A percentile compares a stretch with the other conserved stretches of the same genome.
Conservation (phyloP, 2,888 invertebrate species). For the Hirtodrosophila duncani region DNA sequence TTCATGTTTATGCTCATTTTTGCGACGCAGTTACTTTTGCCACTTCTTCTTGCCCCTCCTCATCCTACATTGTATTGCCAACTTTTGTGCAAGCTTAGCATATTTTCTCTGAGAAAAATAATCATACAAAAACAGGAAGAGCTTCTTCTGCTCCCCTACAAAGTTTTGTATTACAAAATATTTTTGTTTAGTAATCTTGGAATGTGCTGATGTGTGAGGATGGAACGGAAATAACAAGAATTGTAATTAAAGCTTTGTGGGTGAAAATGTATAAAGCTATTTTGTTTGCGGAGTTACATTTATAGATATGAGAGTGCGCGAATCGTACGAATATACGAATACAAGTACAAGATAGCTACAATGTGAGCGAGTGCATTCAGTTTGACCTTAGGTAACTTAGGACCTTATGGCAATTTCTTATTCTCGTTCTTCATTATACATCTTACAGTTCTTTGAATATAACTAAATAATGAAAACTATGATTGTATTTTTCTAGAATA, state of each 20-base stretch:
- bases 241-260: slow-evolving; percentile 52
- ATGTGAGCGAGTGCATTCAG: too few species aligned
- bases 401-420: too few species aligned
- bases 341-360: too few species aligned
- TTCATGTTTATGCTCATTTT: too few species aligned
- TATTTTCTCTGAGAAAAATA: slow-evolving; percentile 11
- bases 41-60: slow-evolving; percentile 1
- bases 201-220: slow-evolving; percentile 44
- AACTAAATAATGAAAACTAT: too few species aligned
- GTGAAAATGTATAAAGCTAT: slow-evolving; percentile 35
- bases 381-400: too few species aligned
- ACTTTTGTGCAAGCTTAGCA: slow-evolving; percentile 41
- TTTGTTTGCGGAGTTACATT: slow-evolving; percentile 9
- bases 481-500: too few species aligned
- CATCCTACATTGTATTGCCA: background rate
- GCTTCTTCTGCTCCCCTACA: too few species aligned
- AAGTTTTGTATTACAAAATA: slow-evolving; percentile 26
- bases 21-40: slow-evolving; percentile 47
- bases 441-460: too few species aligned
- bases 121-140: slow-evolving; percentile 6
- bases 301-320: too few species aligned
- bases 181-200: slow-evolving; percentile 27
- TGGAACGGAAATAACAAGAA: slow-evolving; percentile 39
- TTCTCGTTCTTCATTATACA: too few species aligned
- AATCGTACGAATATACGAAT: too few species aligned